phyloP scores from a whole-genome alignment of 2,113 vertebrate species.

The Syrmaticus mikado region DNA sequence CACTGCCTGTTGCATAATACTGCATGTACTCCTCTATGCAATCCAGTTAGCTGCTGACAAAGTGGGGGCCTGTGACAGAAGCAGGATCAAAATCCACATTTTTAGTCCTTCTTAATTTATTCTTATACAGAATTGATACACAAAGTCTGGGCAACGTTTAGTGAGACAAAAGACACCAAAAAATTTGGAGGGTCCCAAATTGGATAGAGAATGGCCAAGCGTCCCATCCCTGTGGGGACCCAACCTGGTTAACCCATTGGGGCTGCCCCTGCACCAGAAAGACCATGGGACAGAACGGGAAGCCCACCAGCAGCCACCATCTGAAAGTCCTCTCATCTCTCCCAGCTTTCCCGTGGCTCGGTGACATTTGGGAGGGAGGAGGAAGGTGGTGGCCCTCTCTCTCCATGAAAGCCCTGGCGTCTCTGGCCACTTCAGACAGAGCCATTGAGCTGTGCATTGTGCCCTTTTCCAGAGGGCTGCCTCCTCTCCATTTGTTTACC shows the following conservation, averaged over 20 bases:
- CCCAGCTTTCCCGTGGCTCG: neutral
- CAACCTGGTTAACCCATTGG: fast-evolving
- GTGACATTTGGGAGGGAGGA: neutral
- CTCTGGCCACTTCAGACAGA: conserved; percentile 78
- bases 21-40: neutral
- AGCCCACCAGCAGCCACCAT: neutral
- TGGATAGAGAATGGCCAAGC: fast-evolving
- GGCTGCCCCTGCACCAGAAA: neutral
- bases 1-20: neutral
- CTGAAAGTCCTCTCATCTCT: neutral
- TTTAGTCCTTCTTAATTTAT: neutral
- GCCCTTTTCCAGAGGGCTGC: conserved; percentile 63
- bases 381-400: neutral
- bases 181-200: neutral
- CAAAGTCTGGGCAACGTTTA: neutral
- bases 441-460: conserved; percentile 36
- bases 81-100: neutral
- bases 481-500: conserved; percentile 83
- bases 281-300: fast-evolving
- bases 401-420: conserved; percentile 74
- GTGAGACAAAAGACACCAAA: neutral
- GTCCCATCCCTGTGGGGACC: neutral
- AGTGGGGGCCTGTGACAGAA: neutral
- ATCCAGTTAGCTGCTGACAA: neutral
- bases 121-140: neutral